These are phyloP conservation scores for Corvus hawaiiensis DNA, from an alignment of 2,113 vertebrate genomes.

Conservation along the genomic window DNA sequence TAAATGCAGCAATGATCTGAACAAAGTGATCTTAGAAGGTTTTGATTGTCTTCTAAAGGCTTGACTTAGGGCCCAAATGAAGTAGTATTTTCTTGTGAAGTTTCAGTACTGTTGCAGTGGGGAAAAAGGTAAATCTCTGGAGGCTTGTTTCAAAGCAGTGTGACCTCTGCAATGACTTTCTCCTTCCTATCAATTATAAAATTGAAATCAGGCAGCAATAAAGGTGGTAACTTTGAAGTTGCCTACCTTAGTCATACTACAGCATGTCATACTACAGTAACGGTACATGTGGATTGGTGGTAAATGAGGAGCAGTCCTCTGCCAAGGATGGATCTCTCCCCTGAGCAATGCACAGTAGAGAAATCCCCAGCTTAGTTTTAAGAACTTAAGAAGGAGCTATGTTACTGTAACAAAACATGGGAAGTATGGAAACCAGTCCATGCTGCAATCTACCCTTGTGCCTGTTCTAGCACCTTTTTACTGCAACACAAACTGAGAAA, in stretches of 20 bases:
- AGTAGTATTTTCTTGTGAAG: background rate
- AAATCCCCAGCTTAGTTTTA: background rate
- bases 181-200: background rate
- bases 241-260: background rate
- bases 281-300: background rate
- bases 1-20: background rate
- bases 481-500: background rate
- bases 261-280: background rate
- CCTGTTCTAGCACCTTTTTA: background rate
- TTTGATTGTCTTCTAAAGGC: background rate
- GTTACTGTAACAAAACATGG: background rate
- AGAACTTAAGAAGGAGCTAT: background rate
- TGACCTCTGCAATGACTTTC: background rate
- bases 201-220: background rate
- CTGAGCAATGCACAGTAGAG: background rate
- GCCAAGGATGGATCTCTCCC: background rate
- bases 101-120: background rate
- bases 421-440: background rate
- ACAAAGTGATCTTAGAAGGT: background rate
- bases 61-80: background rate
- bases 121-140: background rate
- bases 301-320: background rate
- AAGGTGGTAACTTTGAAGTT: background rate
- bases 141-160: background rate
- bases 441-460: background rate